These are phyloP conservation scores for Trichogramma evanescens DNA, from an alignment of 2,888 invertebrate species.

Conservation along the genomic window DNA sequence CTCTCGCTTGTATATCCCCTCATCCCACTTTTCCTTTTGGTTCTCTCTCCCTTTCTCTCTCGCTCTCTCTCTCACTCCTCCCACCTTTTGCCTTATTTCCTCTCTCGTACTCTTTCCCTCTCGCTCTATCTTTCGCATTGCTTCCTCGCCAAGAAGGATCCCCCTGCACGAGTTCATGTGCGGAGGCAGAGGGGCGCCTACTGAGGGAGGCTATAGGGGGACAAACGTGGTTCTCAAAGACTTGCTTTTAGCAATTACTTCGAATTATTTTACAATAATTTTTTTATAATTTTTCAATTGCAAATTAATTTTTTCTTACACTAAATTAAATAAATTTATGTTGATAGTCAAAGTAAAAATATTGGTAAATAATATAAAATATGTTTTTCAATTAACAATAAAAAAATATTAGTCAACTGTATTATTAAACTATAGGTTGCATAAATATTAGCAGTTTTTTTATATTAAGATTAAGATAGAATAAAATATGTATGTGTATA, in stretches of 20 bases:
- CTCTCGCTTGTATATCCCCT: background rate
- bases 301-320: background rate
- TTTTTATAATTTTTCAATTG: background rate
- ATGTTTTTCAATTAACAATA: background rate
- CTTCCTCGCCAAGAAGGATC: constrained; percentile 21
- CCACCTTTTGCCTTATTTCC: background rate
- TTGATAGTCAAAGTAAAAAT: background rate
- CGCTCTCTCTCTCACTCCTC: constrained; percentile 6
- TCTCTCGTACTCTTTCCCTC: background rate
- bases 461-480: too few relatives aligned
- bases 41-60: constrained; percentile 15
- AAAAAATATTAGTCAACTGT: background rate
- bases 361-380: background rate
- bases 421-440: background rate
- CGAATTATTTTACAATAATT: background rate
- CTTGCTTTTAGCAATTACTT: constrained; percentile 10
- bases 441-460: too few relatives aligned
- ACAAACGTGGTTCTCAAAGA: constrained; percentile 33
- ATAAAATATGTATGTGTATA: too few relatives aligned
- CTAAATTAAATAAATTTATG: background rate
- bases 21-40: background rate
- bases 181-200: constrained; percentile 21
- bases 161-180: constrained; percentile 15
- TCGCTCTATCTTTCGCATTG: constrained; percentile 9
- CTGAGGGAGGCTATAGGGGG: constrained; percentile 25